Base-by-base conservation (phyloP, 2,888 invertebrate genomes). In the Calliopum simillimum region DNA sequence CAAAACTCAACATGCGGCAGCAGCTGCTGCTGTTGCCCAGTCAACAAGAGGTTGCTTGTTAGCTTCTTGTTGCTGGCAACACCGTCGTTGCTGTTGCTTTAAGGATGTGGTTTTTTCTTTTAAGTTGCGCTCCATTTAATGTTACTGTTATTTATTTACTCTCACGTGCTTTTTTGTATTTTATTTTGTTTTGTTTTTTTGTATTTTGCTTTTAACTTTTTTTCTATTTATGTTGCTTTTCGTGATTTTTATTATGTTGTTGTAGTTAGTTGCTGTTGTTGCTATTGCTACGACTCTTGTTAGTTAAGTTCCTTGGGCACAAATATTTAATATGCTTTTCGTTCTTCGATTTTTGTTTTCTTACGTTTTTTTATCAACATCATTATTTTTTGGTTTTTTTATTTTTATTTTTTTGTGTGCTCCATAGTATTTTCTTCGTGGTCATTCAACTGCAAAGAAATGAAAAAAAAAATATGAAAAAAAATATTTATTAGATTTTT, bases 391-490 rank as follows among this genome's bases (percentile, higher is more conserved):
- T n/a, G n/a, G n/a, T 44, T 53, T 61, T 62, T 59, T n/a, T 69
- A 16, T 62, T 16, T n/a, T 71, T 71, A 51, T 65, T 67, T 33
- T n/a, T n/a, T 62, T 12, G n/a, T 49, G 16, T n/a, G 33, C 49
- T 33, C 61, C n/a, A n/a, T n/a, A n/a, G n/a, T 41, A 33, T 46
- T 43, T 70, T 53, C 21, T 65, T 25, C 66, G 67, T 69, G 77
- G 79, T 76, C 78, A 79, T 77, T 78, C 79, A 79, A 77, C 76
- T 79, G 78, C 72, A 66, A 73, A 71, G 71, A 73, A 73, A 76
- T 76, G 76, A 73, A 74, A 77, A 76, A 74, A 76, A 74, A 75
- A 78, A 77, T 58, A 79, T 77, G 43, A 41, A 14, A 46, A 62
- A 21, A 44, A 43, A 41, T 44, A 21, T 62, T 19, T 19, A 44